phyloP scores from a whole-genome alignment of 1,140 invertebrate species.

The Bacillus rossius region DNA sequence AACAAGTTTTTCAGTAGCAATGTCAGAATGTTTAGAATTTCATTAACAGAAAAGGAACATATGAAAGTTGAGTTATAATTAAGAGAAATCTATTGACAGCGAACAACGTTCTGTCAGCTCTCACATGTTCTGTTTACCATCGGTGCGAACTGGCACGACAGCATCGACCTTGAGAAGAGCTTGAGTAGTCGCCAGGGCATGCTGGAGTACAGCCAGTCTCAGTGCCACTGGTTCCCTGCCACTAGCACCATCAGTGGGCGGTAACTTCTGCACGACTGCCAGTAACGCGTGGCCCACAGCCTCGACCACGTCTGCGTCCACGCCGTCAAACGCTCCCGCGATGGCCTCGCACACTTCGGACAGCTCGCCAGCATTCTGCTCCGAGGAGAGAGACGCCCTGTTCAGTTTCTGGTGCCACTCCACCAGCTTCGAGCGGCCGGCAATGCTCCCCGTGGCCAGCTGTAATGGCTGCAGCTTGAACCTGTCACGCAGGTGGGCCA shows the following conservation, averaged over 20 bases:
- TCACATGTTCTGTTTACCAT: no score
- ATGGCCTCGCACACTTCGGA: background rate
- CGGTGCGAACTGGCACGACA: background rate
- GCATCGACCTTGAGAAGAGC: background rate
- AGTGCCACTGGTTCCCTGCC: background rate
- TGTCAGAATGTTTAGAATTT: no score
- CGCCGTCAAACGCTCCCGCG: background rate
- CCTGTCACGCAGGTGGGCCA: background rate
- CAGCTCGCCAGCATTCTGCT: background rate
- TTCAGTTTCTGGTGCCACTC: background rate
- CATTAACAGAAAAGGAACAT: no score
- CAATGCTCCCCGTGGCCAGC: background rate
- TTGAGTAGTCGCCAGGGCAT: background rate
- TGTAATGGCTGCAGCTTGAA: background rate
- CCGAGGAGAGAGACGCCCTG: background rate
- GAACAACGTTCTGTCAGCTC: no score
- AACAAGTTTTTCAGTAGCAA: no score
- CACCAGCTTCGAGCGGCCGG: background rate
- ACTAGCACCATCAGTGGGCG: background rate
- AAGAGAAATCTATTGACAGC: no score
- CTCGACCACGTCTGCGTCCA: background rate
- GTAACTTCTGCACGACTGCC: background rate
- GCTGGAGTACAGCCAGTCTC: background rate
- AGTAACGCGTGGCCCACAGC: background rate
- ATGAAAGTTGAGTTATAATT: no score